phyloP scores from a whole-genome alignment of 2,888 invertebrate species.

The Drosophila multiciliata region DNA sequence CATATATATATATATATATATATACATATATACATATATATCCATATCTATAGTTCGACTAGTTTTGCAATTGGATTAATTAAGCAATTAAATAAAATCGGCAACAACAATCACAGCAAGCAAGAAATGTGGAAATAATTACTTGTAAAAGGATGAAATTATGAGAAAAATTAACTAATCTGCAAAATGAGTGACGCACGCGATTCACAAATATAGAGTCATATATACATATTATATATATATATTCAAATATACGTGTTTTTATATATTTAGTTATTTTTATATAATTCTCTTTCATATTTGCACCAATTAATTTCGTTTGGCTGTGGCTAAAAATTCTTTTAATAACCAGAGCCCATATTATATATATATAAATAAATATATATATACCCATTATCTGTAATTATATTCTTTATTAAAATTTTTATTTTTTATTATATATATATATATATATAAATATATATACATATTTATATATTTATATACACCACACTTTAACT shows the following conservation, averaged over 20 bases:
- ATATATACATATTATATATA: slow-evolving; percentile 6
- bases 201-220: slow-evolving; percentile 40
- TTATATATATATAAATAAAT: slow-evolving; percentile 1
- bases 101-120: slow-evolving; percentile 33
- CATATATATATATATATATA: background rate
- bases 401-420: background rate
- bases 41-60: slow-evolving; percentile 25
- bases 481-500: background rate
- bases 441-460: background rate
- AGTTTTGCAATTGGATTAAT: slow-evolving; percentile 74
- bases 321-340: slow-evolving; percentile 31
- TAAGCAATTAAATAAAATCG: slow-evolving; percentile 57
- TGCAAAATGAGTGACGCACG: slow-evolving; percentile 49
- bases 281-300: slow-evolving; percentile 56
- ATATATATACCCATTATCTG: background rate
- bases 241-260: background rate
- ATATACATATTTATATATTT: background rate
- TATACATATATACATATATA: background rate
- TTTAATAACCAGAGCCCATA: slow-evolving; percentile 32
- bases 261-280: slow-evolving; percentile 28
- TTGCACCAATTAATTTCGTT: slow-evolving; percentile 48
- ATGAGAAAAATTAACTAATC: slow-evolving; percentile 39
- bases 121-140: slow-evolving; percentile 8
- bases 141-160: slow-evolving; percentile 38
- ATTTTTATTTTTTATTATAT: background rate